phyloP scores from a whole-genome alignment of 2,888 invertebrate genomes.

The Epinotia brunnichana region DNA sequence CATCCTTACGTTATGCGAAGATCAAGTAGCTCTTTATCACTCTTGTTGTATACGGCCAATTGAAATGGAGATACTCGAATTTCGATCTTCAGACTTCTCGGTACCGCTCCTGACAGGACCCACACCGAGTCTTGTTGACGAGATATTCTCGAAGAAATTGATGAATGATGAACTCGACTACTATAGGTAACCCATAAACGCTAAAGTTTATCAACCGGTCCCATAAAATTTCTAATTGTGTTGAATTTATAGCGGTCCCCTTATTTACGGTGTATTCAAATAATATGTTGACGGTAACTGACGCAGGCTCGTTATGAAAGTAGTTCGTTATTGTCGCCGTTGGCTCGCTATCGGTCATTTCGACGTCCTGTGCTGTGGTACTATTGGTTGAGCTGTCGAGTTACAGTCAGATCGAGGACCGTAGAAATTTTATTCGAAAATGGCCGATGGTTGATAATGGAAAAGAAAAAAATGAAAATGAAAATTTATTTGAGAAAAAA shows the following conservation, averaged over 20 bases:
- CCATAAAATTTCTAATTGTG: conserved; percentile 36
- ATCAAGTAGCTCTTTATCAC: neutral
- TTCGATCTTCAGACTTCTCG: neutral
- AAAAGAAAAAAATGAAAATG: too few species aligned
- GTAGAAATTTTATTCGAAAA: neutral
- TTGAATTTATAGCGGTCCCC: conserved; percentile 20
- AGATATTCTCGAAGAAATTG: neutral
- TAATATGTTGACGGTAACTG: conserved; percentile 38
- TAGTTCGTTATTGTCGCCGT: conserved; percentile 52
- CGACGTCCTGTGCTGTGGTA: conserved; percentile 49
- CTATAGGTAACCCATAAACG: conserved; percentile 8
- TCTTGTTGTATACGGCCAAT: neutral
- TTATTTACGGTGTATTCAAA: conserved; percentile 36
- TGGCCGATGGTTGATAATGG: neutral
- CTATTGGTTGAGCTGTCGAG: neutral
- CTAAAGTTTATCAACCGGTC: conserved; percentile 13
- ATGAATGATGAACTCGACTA: neutral
- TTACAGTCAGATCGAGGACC: conserved; percentile 25
- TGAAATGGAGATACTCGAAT: neutral
- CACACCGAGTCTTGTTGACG: neutral
- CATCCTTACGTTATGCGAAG: neutral
- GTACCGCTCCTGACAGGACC: neutral
- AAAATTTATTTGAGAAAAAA: too few species aligned
- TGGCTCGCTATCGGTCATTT: conserved; percentile 62
- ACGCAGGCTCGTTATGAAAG: conserved; percentile 54